Conservation (phyloP, 2,113 vertebrate genomes). For the Onychostoma macrolepis region DNA sequence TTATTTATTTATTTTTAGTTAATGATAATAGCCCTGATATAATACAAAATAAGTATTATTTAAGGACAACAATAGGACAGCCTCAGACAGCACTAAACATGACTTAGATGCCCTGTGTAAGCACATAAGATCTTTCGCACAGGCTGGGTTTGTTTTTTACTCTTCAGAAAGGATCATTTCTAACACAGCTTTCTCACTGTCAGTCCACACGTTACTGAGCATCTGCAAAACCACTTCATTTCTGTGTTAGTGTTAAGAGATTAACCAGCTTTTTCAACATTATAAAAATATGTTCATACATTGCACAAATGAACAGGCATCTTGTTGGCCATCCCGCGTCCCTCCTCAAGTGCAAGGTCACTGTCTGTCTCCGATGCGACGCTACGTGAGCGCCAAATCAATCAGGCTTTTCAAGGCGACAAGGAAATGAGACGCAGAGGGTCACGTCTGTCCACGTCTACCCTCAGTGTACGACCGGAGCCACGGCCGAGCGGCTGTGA, state of each 20-base stretch:
- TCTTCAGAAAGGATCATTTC: background rate
- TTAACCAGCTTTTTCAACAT: constrained; percentile 46
- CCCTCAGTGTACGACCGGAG: background rate
- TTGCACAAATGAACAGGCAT: constrained; percentile 49
- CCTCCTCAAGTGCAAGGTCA: constrained; percentile 57
- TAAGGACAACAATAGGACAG: background rate
- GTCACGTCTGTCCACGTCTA: constrained; percentile 44
- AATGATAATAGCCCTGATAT: background rate
- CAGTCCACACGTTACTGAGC: background rate
- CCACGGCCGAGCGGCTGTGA: background rate
- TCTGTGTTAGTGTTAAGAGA: background rate
- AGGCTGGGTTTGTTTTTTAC: background rate
- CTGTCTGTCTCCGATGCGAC: constrained; percentile 49
- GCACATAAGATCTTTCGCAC: background rate
- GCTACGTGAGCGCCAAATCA: constrained; percentile 60
- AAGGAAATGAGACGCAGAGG: constrained; percentile 39
- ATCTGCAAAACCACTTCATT: background rate
- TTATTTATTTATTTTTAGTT: background rate
- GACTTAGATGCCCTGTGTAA: background rate
- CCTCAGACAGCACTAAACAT: background rate
- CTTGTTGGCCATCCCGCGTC: constrained; percentile 39
- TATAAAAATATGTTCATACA: constrained; percentile 53
- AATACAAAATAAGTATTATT: background rate
- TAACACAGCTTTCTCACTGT: background rate
- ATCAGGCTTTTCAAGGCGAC: constrained; percentile 59